Conservation (phyloP, 1,140 invertebrate genomes). For the Euwallacea similis region DNA sequence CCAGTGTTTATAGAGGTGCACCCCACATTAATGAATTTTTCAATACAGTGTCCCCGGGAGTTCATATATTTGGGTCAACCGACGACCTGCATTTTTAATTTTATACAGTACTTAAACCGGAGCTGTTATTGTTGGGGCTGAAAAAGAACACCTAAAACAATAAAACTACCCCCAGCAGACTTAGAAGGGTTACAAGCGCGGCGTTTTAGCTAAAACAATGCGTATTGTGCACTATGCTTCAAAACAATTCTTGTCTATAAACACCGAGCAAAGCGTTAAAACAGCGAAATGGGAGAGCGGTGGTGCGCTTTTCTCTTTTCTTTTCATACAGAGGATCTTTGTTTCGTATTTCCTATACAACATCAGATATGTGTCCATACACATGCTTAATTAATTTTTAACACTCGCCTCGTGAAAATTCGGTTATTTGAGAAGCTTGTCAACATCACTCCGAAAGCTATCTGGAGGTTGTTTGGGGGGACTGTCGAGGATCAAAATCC, state of each 20-base stretch:
- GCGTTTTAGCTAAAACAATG: conserved; percentile 47
- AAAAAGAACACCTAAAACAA: conserved; percentile 43
- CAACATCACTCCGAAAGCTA: conserved; percentile 14
- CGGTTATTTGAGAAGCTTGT: conserved; percentile 34
- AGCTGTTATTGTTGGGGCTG: conserved; percentile 37
- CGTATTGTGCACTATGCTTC: conserved; percentile 43
- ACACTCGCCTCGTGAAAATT: conserved; percentile 34
- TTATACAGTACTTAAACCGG: conserved; percentile 28
- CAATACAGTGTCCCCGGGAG: too few relatives aligned
- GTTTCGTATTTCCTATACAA: conserved; percentile 35
- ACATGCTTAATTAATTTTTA: conserved; percentile 35
- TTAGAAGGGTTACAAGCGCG: conserved; percentile 38
- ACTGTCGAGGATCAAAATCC: too few relatives aligned
- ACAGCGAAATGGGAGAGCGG: conserved; percentile 43
- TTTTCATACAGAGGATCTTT: conserved; percentile 37
- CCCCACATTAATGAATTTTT: too few relatives aligned
- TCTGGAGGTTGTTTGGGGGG: not conserved
- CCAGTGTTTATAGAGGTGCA: too few relatives aligned
- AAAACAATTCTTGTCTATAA: conserved; percentile 46
- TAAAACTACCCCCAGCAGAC: conserved; percentile 43
- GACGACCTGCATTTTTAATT: conserved; percentile 1
- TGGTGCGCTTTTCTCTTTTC: conserved; percentile 42
- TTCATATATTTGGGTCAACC: too few relatives aligned
- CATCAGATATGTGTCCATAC: conserved; percentile 31
- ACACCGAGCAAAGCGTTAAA: conserved; percentile 42